These are phyloP conservation scores for Plectus sambesii DNA, from an alignment of 1,140 invertebrate genomes.

Conservation along the genomic window DNA sequence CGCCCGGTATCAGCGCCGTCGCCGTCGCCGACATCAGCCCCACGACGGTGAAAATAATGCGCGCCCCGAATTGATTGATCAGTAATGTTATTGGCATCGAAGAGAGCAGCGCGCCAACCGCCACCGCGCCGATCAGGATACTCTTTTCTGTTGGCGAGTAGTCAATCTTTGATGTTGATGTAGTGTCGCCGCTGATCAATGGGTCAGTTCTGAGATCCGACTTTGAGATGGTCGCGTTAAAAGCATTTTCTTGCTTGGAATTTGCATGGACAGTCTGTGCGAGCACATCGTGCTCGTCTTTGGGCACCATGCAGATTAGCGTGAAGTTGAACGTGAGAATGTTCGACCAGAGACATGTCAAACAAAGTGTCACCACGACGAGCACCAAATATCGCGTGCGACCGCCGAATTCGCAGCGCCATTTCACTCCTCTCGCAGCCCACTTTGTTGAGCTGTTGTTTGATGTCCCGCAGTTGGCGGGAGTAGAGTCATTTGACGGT, in stretches of 20 bases:
- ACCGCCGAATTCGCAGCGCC: no score
- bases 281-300: constrained; percentile 14
- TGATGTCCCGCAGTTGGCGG: no score
- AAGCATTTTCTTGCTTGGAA: no score
- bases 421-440: no score
- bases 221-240: no score
- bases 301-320: constrained; percentile 25
- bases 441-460: no score
- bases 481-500: no score
- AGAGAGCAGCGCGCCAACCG: constrained; percentile 14
- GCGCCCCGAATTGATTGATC: not conserved
- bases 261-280: not conserved
- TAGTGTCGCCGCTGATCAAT: no score
- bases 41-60: constrained; percentile 3
- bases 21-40: constrained; percentile 5
- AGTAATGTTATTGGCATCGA: constrained; percentile 8
- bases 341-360: constrained; percentile 15
- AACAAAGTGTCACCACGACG: constrained; percentile 10
- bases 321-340: constrained; percentile 22
- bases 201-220: no score
- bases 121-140: constrained; percentile 15
- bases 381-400: constrained; percentile 16
- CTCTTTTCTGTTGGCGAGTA: no score
- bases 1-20: constrained; percentile 19
- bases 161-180: no score